Evolutionary conservation across 2,113 vertebrate species (phyloP), one percentile per base, ranked within the genome.

Genomic region (Python bivittatus): DNA sequence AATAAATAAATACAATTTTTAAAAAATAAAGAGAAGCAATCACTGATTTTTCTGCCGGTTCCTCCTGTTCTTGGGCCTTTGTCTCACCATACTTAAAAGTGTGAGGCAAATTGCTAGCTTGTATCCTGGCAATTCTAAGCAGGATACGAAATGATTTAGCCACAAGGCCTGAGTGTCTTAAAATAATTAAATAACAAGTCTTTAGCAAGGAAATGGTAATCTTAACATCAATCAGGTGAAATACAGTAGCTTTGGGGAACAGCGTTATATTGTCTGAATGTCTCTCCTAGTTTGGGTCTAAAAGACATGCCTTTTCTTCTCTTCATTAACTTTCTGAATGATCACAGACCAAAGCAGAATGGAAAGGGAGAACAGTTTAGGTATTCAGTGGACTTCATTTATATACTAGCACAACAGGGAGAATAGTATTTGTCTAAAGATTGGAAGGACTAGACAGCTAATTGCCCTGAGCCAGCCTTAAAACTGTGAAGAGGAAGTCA

Each of bases 111-210:
- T 84, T 29, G 11, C 89, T 57, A 6, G 2, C 2, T 83, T 83
- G 53, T 54, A 79, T 38, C n/a, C 52, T 90, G 89, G 89, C 52
- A 83, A 42, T 33, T 48, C 20, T 91, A 64, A 87, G 23, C 84
- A 53, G 5, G n/a, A 91, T 68, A 54, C 13, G 33, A 52, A 38
- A n/a, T 60, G 9, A n/a, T 48, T 84, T 8, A 68, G 48, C 85
- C 6, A 38, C 95, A 92, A 94, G 87, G 9, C 33, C n/a, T 88
- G 23, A 93, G 90, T 93, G 88, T 94, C 93, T 95, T 13, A n/a
- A 33, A n/a, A 90, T 93, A 90, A 92, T 96, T 96, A 94, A 92
- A 93, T 90, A 96, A 95, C 93, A 96, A 95, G 93, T 96, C 96
- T 95, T 97, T 95, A 94, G 91, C 44, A 94, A 93, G 90, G 90